Conservation (phyloP, 1,140 invertebrate genomes). For the Dendroctonus ponderosae region DNA sequence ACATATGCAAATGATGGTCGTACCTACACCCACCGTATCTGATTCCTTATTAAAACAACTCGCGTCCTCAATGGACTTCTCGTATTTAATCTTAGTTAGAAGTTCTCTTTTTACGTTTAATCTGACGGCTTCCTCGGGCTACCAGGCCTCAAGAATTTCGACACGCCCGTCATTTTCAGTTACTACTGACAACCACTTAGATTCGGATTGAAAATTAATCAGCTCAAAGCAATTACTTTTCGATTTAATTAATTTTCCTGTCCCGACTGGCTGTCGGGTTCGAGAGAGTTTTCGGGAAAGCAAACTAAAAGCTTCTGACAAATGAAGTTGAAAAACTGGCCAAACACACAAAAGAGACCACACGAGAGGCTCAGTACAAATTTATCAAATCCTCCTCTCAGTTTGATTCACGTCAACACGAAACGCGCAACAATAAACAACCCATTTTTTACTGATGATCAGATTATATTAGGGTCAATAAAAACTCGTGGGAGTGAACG, state of each 20-base stretch:
- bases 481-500: constrained; percentile 28
- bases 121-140: constrained; percentile 17
- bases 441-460: constrained; percentile 23
- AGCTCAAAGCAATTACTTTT: constrained; percentile 11
- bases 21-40: constrained; percentile 10
- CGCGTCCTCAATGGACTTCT: constrained; percentile 9
- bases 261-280: not conserved
- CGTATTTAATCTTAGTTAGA: constrained; percentile 19
- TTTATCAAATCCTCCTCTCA: not conserved
- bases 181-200: constrained; percentile 8
- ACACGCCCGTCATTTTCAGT: constrained; percentile 25
- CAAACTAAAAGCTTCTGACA: too few species aligned
- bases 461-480: constrained; percentile 32
- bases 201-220: constrained; percentile 27
- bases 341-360: not conserved
- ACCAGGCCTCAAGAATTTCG: constrained; percentile 20
- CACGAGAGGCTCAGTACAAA: not conserved
- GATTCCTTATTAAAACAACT: constrained; percentile 24
- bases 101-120: constrained; percentile 4
- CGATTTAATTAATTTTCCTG: constrained; percentile 10
- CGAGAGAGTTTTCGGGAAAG: not conserved
- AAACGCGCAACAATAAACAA: constrained; percentile 14
- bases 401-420: constrained; percentile 1
- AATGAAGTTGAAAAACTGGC: too few species aligned
- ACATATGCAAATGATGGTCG: too few species aligned